Evolutionary conservation across 2,888 invertebrate species (phyloP).

Genomic region (Troides aeacus): DNA sequence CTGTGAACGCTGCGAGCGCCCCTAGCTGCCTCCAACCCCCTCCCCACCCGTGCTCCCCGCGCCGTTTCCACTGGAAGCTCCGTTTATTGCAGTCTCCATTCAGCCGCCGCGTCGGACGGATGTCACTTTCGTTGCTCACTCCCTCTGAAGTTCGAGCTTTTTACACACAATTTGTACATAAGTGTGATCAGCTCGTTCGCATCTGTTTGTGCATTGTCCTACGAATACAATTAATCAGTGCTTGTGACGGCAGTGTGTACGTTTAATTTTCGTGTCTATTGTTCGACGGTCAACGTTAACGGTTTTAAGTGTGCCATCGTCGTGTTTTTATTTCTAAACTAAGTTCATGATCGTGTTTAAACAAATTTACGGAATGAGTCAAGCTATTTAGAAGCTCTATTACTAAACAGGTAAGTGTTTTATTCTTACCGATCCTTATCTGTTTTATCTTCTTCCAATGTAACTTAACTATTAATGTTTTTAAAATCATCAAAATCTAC

Average conservation of each 20-base stretch:
- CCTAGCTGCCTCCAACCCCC: slow-evolving; percentile 57
- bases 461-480: not conserved
- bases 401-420: slow-evolving; percentile 52
- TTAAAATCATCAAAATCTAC: not conserved
- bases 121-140: slow-evolving; percentile 47
- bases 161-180: slow-evolving; percentile 55
- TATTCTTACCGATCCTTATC: not conserved
- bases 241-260: slow-evolving; percentile 51
- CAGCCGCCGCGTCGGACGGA: slow-evolving; percentile 42
- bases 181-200: slow-evolving; percentile 48
- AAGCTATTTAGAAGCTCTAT: slow-evolving; percentile 56
- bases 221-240: slow-evolving; percentile 39
- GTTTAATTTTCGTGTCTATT: slow-evolving; percentile 37
- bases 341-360: slow-evolving; percentile 65
- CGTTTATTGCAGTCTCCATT: slow-evolving; percentile 69
- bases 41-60: slow-evolving; percentile 42
- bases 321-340: slow-evolving; percentile 56
- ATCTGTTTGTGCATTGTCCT: slow-evolving; percentile 40
- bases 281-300: slow-evolving; percentile 53
- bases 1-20: slow-evolving; percentile 43
- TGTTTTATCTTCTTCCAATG: not conserved
- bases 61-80: slow-evolving; percentile 36
- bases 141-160: slow-evolving; percentile 72
- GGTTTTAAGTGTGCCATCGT: slow-evolving; percentile 53
- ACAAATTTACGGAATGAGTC: slow-evolving; percentile 60